These are phyloP conservation scores for Sycophila texana DNA, from an alignment of 2,888 invertebrate species.

Conservation along the genomic window DNA sequence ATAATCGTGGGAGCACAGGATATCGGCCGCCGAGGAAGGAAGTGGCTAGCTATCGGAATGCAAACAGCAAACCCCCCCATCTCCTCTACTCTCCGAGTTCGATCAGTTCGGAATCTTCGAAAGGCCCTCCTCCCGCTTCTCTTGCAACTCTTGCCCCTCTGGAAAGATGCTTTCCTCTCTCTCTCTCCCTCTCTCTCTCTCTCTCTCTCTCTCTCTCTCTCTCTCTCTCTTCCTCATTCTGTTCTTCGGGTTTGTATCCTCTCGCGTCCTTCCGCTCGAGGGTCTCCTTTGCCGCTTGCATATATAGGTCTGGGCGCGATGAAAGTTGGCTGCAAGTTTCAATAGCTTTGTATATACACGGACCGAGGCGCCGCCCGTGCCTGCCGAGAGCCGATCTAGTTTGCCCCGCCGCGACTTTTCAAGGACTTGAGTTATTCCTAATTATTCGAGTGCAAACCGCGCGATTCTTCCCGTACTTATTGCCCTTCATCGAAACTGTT, in stretches of 20 bases:
- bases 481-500: neutral
- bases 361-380: neutral
- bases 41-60: conserved; percentile 65
- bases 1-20: conserved; percentile 39
- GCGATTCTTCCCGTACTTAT: neutral
- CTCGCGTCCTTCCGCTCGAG: conserved; percentile 20
- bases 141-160: neutral
- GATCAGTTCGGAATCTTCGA: conserved; percentile 49
- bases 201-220: conserved; percentile 12
- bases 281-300: conserved; percentile 22
- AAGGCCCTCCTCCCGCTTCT: conserved; percentile 2
- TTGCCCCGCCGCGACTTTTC: conserved; percentile 25
- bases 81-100: conserved; percentile 37
- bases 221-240: conserved; percentile 14
- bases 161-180: neutral
- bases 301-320: conserved; percentile 1
- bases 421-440: conserved; percentile 47
- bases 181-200: neutral
- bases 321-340: conserved; percentile 54
- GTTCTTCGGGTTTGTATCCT: conserved; percentile 22
- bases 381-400: neutral
- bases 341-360: conserved; percentile 48
- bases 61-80: conserved; percentile 60
- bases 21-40: conserved; percentile 54
- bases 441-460: conserved; percentile 34